These are phyloP conservation scores for Trimorus sp. DNA, from an alignment of 2,888 invertebrate genomes.

Conservation along the genomic window DNA sequence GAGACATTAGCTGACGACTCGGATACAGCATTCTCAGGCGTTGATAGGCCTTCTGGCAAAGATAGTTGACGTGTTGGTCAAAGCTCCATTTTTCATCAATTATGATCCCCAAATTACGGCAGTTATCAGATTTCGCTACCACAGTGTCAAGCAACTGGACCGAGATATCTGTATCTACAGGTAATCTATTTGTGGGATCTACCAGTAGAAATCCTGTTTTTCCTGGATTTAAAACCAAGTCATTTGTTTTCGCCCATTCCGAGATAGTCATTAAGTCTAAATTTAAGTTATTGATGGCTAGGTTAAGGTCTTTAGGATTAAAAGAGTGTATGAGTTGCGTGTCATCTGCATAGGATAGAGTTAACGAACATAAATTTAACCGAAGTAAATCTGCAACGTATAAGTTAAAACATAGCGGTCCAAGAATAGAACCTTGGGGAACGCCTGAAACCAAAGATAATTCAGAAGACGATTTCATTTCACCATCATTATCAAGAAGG, in stretches of 20 bases:
- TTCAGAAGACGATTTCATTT: background rate
- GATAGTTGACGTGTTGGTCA: too few relatives aligned
- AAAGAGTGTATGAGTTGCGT: conserved; percentile 9
- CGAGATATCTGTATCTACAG: background rate
- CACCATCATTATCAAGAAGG: background rate
- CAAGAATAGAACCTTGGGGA: conserved; percentile 12
- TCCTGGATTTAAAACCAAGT: background rate
- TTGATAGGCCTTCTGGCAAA: background rate
- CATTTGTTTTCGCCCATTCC: background rate
- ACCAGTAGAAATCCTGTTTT: background rate
- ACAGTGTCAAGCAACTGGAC: background rate
- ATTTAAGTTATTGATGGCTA: background rate
- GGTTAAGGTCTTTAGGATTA: background rate
- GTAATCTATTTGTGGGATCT: background rate
- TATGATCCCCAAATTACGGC: background rate
- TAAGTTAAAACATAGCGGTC: background rate
- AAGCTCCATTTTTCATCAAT: background rate
- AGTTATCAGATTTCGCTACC: background rate
- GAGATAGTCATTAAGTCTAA: background rate
- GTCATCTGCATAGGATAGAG: conserved; percentile 9
- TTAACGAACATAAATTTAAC: background rate
- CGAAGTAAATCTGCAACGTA: conserved; percentile 5
- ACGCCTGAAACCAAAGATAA: background rate
- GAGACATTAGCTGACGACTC: background rate
- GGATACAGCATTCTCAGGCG: background rate